Percentiles rank a stretch among this genome's conserved stretches.
Conservation (phyloP, 2,888 invertebrate species). For the Cheilosia vulpina region DNA sequence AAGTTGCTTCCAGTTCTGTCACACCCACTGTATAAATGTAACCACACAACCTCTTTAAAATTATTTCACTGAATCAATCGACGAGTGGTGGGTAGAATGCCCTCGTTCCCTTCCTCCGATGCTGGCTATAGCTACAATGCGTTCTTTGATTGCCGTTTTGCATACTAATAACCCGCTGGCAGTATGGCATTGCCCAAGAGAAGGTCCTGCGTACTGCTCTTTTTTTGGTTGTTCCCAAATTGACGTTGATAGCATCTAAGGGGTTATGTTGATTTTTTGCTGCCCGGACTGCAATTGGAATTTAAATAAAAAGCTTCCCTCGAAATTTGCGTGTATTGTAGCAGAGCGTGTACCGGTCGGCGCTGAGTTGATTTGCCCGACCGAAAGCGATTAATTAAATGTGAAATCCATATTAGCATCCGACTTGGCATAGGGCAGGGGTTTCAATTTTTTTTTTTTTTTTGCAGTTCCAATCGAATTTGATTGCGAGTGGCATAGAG, state of each 20-base stretch:
- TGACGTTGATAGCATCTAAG: conserved; percentile 70
- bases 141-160: conserved; percentile 73
- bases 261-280: conserved; percentile 48
- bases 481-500: neutral
- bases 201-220: neutral
- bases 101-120: too few species aligned
- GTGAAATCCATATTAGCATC: conserved; percentile 76
- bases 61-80: conserved; percentile 52
- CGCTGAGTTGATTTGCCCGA: conserved; percentile 10
- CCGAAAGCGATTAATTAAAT: conserved; percentile 78
- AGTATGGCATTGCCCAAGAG: conserved; percentile 38
- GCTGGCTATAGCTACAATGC: conserved; percentile 62
- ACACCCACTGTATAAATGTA: conserved; percentile 6
- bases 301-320: conserved; percentile 71
- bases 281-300: conserved; percentile 57
- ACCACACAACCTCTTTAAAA: conserved; percentile 13
- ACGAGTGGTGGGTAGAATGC: conserved; percentile 4
- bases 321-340: conserved; percentile 40
- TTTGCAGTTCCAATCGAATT: conserved; percentile 62
- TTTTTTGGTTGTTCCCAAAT: conserved; percentile 52
- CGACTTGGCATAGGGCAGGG: conserved; percentile 11
- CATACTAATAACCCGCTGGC: conserved; percentile 69
- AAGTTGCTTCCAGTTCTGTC: neutral
- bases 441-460: neutral
- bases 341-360: neutral